Conservation (phyloP, 2,888 invertebrate species). For the Lasioglossum marginatum region DNA sequence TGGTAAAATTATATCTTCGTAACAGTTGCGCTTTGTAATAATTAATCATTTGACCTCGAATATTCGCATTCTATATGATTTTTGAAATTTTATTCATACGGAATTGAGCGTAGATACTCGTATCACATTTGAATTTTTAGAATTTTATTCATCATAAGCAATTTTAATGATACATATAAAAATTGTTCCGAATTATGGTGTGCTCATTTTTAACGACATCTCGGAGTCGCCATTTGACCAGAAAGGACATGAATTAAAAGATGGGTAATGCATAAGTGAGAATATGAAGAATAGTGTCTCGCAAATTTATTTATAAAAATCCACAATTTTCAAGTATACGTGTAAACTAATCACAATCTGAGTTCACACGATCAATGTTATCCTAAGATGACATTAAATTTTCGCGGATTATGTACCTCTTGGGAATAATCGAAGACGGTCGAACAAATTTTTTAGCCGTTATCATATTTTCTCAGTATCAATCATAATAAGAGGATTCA, state of each 20-base stretch:
- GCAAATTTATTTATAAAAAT: background rate
- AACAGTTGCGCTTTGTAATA: no score
- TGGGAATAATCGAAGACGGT: background rate
- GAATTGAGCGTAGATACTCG: no score
- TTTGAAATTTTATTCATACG: no score
- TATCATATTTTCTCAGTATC: background rate
- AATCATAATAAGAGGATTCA: slow-evolving; percentile 20
- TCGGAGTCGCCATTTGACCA: no score
- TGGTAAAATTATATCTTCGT: background rate
- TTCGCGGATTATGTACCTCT: background rate
- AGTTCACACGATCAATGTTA: background rate
- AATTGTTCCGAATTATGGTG: background rate
- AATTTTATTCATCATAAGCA: background rate
- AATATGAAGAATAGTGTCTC: background rate
- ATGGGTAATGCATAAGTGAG: background rate
- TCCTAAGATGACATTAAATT: background rate
- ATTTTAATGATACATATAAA: background rate
- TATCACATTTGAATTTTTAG: no score
- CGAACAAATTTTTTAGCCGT: slow-evolving; percentile 4
- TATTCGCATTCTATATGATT: no score
- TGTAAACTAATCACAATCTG: background rate
- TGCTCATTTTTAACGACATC: background rate
- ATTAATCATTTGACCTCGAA: no score
- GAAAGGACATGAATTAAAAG: background rate
- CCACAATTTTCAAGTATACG: background rate